These are phyloP conservation scores for Darevskia nairensis DNA, from an alignment of 2,797 vertebrate species.

Conservation along the genomic window DNA sequence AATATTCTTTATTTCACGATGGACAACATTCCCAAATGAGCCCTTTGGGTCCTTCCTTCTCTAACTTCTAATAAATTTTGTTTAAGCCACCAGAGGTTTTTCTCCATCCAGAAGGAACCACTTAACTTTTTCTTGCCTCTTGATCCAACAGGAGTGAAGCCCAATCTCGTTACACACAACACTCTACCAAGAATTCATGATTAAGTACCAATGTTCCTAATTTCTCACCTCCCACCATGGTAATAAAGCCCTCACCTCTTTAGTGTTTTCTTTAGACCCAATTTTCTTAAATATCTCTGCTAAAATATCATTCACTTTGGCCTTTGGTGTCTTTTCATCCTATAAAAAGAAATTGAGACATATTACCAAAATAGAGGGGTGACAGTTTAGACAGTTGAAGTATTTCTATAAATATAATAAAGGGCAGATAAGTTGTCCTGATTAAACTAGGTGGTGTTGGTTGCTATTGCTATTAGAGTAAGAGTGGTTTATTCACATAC, in stretches of 20 bases:
- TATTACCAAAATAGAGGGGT: not conserved
- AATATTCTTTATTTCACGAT: no score
- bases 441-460: no score
- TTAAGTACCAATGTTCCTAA: not conserved
- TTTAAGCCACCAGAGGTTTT: no score
- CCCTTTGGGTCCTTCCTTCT: no score
- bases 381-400: not conserved
- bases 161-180: no score
- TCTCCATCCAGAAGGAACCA: not conserved
- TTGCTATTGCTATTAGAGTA: not conserved
- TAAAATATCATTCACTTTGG: constrained; percentile 96
- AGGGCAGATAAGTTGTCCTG: not conserved
- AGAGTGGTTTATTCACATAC: not conserved
- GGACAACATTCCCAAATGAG: no score
- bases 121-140: no score
- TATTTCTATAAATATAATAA: not conserved
- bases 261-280: constrained; percentile 98
- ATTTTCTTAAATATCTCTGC: constrained; percentile 99
- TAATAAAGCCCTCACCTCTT: constrained; percentile 84
- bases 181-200: not conserved
- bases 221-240: not conserved
- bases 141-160: no score
- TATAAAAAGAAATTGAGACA: constrained; percentile 64
- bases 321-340: constrained; percentile 95
- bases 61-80: no score